Evolutionary conservation across 2,113 vertebrate genomes (phyloP).

Genomic region (Strigops habroptila): DNA sequence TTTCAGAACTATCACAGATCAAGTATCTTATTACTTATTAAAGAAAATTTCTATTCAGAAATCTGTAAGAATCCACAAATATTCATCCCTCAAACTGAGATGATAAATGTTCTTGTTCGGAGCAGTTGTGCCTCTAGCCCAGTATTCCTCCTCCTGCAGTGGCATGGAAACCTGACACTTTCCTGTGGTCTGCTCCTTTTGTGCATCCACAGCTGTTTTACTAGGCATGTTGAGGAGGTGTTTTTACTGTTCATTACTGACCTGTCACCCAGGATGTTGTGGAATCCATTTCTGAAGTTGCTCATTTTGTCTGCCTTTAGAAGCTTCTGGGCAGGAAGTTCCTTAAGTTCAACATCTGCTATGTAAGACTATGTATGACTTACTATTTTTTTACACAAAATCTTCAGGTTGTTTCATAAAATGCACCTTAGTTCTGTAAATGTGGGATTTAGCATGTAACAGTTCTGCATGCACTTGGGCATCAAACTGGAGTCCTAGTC

Average conservation of each 20-base stretch:
- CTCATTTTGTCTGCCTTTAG: background rate
- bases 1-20: background rate
- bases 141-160: background rate
- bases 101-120: background rate
- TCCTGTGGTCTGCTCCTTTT: background rate
- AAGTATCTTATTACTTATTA: background rate
- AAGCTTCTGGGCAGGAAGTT: background rate
- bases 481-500: background rate
- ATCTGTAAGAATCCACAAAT: background rate
- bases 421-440: background rate
- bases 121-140: background rate
- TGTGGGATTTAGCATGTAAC: background rate
- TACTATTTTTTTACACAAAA: background rate
- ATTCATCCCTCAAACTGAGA: background rate
- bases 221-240: background rate
- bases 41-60: background rate
- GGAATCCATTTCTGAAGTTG: background rate
- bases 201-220: background rate
- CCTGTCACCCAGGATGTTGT: background rate
- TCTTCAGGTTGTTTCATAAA: background rate
- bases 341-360: background rate
- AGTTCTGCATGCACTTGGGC: background rate
- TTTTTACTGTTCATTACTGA: background rate
- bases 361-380: background rate
- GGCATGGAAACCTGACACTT: background rate